phyloP scores from a whole-genome alignment of 1,140 invertebrate species.

The Bacillus rossius region DNA sequence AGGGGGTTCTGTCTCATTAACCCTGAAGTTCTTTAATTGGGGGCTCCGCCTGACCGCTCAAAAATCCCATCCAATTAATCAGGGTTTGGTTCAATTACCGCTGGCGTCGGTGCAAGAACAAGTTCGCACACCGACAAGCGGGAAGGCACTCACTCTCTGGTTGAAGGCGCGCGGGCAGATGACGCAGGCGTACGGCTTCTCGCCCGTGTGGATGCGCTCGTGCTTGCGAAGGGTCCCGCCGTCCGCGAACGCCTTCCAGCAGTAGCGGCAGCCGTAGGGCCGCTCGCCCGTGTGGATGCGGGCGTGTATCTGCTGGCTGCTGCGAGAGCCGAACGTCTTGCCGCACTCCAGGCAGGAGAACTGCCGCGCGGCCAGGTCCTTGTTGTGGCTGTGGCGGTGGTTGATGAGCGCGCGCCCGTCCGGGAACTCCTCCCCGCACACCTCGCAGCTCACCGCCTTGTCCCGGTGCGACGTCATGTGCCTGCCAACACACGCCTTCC shows the following conservation, averaged over 20 bases:
- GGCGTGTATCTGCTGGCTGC: constrained; percentile 88
- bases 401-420: constrained; percentile 62
- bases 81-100: too few relatives aligned
- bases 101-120: too few relatives aligned
- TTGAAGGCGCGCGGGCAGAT: constrained; percentile 85
- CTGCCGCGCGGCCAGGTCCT: constrained; percentile 48
- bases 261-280: constrained; percentile 92
- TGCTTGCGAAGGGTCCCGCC: constrained; percentile 96
- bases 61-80: too few relatives aligned
- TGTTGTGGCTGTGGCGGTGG: constrained; percentile 50
- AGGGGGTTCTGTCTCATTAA: too few relatives aligned
- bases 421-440: constrained; percentile 64
- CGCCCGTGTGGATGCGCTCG: constrained; percentile 94
- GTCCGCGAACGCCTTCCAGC: constrained; percentile 98
- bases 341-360: constrained; percentile 82
- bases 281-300: constrained; percentile 80
- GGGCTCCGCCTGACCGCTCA: too few relatives aligned
- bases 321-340: constrained; percentile 80
- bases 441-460: constrained; percentile 61
- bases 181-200: constrained; percentile 95
- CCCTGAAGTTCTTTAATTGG: too few relatives aligned
- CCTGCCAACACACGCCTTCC: constrained; percentile 24
- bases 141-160: constrained; percentile 53
- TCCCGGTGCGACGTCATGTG: constrained; percentile 65
- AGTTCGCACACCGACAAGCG: neutral